Percentiles rank a stretch among this genome's conserved stretches.
These are phyloP conservation scores for Bactericera cockerelli DNA, from an alignment of 1,140 invertebrate genomes.

Conservation along the genomic window DNA sequence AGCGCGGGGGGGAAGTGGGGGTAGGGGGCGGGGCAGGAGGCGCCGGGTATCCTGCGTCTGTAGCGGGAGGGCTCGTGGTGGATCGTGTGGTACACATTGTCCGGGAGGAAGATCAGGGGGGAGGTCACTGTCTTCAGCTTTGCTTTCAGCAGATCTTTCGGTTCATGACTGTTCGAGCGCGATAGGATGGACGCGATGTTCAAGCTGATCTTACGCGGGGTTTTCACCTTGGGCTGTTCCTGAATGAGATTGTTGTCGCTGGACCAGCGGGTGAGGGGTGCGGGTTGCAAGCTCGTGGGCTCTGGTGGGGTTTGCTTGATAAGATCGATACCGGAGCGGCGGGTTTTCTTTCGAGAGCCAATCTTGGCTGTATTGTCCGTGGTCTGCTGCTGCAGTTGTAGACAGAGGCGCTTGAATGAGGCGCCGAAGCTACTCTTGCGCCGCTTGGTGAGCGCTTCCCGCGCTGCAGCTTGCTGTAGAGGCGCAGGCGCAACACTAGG, in stretches of 20 bases:
- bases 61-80: not conserved
- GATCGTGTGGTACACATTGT: not conserved
- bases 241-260: constrained; percentile 5
- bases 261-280: constrained; percentile 1
- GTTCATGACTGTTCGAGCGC: not conserved
- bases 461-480: too few species aligned
- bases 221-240: constrained; percentile 2
- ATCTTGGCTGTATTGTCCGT: not conserved
- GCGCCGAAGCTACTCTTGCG: not conserved
- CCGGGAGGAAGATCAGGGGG: not conserved
- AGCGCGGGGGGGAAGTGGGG: not conserved
- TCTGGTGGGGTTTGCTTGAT: not conserved
- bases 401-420: not conserved
- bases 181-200: not conserved
- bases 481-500: too few species aligned
- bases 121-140: not conserved
- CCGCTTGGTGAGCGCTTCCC: not conserved
- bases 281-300: not conserved
- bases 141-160: constrained; percentile 1
- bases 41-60: not conserved
- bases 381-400: not conserved
- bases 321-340: not conserved
- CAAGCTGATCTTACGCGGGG: not conserved
- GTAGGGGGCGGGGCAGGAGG: not conserved
- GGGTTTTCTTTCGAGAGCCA: not conserved